These are phyloP conservation scores for Eutolmus rufibarbis DNA, from an alignment of 2,888 invertebrate genomes.

Conservation along the genomic window DNA sequence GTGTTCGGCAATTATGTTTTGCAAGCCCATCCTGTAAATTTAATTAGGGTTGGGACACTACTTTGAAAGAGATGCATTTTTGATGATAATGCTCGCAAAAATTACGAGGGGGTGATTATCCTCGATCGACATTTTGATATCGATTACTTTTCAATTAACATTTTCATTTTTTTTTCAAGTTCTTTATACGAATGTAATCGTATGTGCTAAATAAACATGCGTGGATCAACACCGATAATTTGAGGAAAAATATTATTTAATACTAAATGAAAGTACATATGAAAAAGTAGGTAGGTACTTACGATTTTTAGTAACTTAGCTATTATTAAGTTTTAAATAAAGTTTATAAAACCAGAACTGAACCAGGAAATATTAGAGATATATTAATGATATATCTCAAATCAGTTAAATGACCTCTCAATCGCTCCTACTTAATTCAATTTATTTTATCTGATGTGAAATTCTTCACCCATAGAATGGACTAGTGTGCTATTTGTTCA, in stretches of 20 bases:
- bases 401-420: not conserved
- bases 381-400: too few species aligned
- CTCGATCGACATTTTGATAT: not conserved
- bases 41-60: not conserved
- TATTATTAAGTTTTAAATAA: too few species aligned
- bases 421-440: not conserved
- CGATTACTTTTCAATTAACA: not conserved
- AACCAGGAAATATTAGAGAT: too few species aligned
- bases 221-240: not conserved
- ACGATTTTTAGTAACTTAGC: too few species aligned
- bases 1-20: not conserved
- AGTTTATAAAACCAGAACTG: too few species aligned
- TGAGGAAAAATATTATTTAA: too few species aligned
- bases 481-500: not conserved
- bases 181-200: not conserved
- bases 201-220: not conserved
- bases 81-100: not conserved
- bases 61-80: not conserved
- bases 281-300: too few species aligned
- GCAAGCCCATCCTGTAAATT: not conserved
- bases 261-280: too few species aligned
- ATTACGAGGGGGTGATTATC: not conserved
- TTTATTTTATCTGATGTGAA: not conserved
- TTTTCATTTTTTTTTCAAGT: not conserved
- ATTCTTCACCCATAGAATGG: not conserved